A percentile compares a stretch with the other conserved stretches of the same genome.
Conservation (phyloP, 2,113 vertebrate species). For the Chauna torquata region DNA sequence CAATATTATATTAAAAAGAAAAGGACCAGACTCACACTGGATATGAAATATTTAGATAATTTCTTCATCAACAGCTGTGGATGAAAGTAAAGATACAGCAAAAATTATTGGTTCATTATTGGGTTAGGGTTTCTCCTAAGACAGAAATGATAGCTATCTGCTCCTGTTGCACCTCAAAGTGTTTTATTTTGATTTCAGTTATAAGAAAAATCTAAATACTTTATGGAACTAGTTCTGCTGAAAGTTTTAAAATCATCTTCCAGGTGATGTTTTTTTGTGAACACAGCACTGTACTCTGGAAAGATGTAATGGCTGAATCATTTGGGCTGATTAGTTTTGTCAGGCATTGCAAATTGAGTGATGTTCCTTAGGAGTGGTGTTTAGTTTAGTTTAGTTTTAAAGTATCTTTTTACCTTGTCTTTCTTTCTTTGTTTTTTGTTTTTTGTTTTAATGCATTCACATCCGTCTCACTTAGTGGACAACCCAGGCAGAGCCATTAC, state of each 20-base stretch:
- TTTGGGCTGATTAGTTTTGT: background rate
- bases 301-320: background rate
- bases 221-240: background rate
- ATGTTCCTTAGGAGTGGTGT: background rate
- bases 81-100: background rate
- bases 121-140: background rate
- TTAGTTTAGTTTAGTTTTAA: background rate
- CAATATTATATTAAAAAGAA: background rate
- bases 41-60: constrained; percentile 4
- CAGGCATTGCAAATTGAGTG: background rate
- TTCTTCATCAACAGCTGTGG: background rate
- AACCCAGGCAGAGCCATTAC: background rate
- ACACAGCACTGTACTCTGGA: background rate
- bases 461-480: background rate
- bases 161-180: background rate
- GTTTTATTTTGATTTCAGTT: background rate
- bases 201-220: background rate
- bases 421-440: background rate
- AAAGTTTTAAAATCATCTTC: background rate
- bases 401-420: background rate
- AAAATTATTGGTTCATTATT: background rate
- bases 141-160: background rate
- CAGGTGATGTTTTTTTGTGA: background rate
- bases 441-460: background rate
- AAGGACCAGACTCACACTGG: background rate